phyloP scores from a whole-genome alignment of 1,140 invertebrate genomes.

The Drosophila repleta region DNA sequence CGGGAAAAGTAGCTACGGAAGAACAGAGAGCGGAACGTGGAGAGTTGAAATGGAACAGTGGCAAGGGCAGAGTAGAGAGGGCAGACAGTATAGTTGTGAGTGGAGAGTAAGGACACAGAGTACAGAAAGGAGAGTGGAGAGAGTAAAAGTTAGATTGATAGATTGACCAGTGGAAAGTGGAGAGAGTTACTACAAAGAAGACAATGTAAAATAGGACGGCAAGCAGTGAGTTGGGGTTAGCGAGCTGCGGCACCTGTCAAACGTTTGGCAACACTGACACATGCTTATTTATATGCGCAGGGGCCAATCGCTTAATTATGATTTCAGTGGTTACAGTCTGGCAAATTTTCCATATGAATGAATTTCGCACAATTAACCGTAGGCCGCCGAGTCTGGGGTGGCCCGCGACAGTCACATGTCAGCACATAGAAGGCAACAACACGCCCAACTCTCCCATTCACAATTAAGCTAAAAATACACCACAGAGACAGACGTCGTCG shows the following conservation, averaged over 20 bases:
- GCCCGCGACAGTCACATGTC: conserved; percentile 55
- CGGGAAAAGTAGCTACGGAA: too few relatives aligned
- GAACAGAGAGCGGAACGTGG: too few relatives aligned
- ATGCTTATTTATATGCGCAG: conserved; percentile 2
- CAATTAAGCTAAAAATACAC: conserved; percentile 78
- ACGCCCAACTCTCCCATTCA: conserved; percentile 61
- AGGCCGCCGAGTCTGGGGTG: conserved; percentile 17
- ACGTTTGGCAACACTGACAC: conserved; percentile 13
- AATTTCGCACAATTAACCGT: conserved; percentile 75
- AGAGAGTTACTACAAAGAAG: too few relatives aligned
- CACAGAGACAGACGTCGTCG: conserved; percentile 30
- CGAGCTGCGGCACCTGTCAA: background rate
- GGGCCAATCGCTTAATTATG: conserved; percentile 68
- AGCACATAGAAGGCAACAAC: conserved; percentile 52
- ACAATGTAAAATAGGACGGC: background rate
- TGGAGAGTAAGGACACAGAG: too few relatives aligned
- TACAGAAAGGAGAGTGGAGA: too few relatives aligned
- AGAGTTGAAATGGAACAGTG: too few relatives aligned
- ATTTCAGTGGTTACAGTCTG: conserved; percentile 74
- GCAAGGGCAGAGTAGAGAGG: too few relatives aligned
- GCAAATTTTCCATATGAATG: conserved; percentile 78
- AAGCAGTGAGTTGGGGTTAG: background rate
- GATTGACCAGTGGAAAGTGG: too few relatives aligned
- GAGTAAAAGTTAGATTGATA: too few relatives aligned
- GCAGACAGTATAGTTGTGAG: too few relatives aligned